Percentiles rank a stretch among this genome's conserved stretches.
Conservation (phyloP, 2,797 vertebrate genomes). For the Poliocrania exsul region DNA sequence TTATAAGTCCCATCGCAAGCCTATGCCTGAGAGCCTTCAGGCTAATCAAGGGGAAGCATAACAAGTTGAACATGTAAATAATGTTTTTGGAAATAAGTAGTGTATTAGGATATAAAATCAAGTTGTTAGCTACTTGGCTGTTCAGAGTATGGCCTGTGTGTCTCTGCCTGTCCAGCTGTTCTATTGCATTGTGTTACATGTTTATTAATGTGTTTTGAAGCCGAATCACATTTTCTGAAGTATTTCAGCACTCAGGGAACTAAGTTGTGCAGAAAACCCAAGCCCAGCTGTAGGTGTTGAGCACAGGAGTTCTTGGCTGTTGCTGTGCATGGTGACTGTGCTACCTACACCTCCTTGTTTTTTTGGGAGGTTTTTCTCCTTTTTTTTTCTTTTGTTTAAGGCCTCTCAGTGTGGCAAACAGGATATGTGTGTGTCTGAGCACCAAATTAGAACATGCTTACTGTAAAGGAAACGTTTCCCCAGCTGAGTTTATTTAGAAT, state of each 20-base stretch:
- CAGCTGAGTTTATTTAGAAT: neutral
- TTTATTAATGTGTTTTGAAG: neutral
- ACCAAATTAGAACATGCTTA: neutral
- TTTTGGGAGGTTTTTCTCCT: neutral
- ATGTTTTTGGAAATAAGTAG: neutral
- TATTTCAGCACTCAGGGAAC: neutral
- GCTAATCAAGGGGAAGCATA: neutral
- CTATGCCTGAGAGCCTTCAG: neutral
- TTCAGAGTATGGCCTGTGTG: neutral
- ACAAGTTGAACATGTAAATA: neutral
- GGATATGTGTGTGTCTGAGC: constrained; percentile 7
- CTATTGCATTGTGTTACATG: neutral
- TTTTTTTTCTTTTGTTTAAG: neutral
- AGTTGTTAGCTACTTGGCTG: neutral
- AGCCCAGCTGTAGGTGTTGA: neutral
- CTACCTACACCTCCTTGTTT: neutral
- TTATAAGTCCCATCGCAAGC: neutral
- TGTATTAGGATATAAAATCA: neutral
- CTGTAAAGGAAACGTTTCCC: constrained; percentile 32
- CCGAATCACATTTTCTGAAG: neutral
- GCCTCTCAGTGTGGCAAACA: neutral
- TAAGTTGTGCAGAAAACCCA: neutral
- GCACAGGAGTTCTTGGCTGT: neutral
- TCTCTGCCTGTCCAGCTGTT: neutral
- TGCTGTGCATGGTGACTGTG: accelerated